These are phyloP conservation scores for Helicoverpa armigera DNA, from an alignment of 1,140 invertebrate species.

Conservation along the genomic window DNA sequence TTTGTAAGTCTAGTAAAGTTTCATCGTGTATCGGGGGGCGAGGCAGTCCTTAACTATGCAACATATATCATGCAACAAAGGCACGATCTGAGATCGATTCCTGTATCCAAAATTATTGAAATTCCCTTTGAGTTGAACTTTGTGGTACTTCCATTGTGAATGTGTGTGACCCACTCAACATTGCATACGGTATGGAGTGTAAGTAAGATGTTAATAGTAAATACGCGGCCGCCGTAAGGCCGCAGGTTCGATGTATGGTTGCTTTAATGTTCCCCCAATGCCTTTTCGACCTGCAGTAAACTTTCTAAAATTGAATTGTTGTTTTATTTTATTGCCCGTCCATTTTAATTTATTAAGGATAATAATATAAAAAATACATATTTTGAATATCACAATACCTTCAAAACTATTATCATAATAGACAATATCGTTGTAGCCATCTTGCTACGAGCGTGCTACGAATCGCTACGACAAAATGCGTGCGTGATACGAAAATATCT, in stretches of 20 bases:
- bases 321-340: constrained; percentile 38
- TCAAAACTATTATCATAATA: too few relatives aligned
- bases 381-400: too few relatives aligned
- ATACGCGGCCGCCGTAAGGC: constrained; percentile 39
- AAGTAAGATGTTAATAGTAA: constrained; percentile 25
- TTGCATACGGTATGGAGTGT: constrained; percentile 41
- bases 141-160: not conserved
- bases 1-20: not conserved
- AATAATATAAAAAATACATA: too few relatives aligned
- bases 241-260: constrained; percentile 56
- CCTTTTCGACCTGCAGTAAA: constrained; percentile 67
- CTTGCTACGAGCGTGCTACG: not conserved
- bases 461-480: not conserved
- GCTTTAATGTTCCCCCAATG: constrained; percentile 65
- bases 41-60: constrained; percentile 2
- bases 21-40: not conserved
- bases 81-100: not conserved
- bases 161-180: not conserved
- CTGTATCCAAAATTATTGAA: too few relatives aligned
- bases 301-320: constrained; percentile 53
- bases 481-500: too few relatives aligned
- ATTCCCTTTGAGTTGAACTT: not conserved
- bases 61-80: constrained; percentile 18
- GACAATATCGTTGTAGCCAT: too few relatives aligned
- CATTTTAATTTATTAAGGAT: not conserved